A percentile compares a stretch with the other conserved stretches of the same genome.
Conservation (phyloP, 2,888 invertebrate genomes). For the Argyresthia goedartella region DNA sequence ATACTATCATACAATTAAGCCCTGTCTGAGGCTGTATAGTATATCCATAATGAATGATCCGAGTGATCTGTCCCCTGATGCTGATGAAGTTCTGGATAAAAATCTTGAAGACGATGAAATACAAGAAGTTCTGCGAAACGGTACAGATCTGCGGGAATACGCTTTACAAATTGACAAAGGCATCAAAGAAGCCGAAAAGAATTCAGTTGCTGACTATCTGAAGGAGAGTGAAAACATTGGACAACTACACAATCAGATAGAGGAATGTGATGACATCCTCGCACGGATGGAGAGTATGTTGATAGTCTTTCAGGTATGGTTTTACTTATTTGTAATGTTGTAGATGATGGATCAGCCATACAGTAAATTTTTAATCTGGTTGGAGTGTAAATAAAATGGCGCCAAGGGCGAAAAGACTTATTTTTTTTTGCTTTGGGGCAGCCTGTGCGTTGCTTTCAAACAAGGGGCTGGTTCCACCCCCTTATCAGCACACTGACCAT, state of each 20-base stretch:
- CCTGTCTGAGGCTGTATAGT: no score
- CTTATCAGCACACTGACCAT: no score
- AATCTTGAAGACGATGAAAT: conserved; percentile 90
- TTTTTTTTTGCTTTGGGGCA: no score
- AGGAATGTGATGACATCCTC: conserved; percentile 94
- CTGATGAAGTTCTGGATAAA: conserved; percentile 66
- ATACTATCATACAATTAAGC: no score
- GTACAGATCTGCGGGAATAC: conserved; percentile 94
- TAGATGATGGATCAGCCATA: no score
- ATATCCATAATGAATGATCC: no score
- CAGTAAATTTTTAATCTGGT: no score
- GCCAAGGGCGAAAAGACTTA: no score
- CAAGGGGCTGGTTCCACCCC: no score
- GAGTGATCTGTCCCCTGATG: conserved; percentile 30
- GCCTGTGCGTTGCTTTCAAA: no score
- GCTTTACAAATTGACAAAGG: conserved; percentile 94
- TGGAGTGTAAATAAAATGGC: no score
- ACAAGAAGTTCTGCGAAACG: conserved; percentile 93
- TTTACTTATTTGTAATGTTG: no score
- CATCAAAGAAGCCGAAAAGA: conserved; percentile 89
- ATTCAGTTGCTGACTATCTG: conserved; percentile 90
- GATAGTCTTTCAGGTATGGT: conserved; percentile 76
- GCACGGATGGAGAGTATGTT: conserved; percentile 86
- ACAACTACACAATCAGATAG: conserved; percentile 94
- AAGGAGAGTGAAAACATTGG: conserved; percentile 97